Evolutionary conservation across 2,888 invertebrate genomes (phyloP), one percentile per base, ranked within the genome.

Genomic region (Coelopa pilipes): DNA sequence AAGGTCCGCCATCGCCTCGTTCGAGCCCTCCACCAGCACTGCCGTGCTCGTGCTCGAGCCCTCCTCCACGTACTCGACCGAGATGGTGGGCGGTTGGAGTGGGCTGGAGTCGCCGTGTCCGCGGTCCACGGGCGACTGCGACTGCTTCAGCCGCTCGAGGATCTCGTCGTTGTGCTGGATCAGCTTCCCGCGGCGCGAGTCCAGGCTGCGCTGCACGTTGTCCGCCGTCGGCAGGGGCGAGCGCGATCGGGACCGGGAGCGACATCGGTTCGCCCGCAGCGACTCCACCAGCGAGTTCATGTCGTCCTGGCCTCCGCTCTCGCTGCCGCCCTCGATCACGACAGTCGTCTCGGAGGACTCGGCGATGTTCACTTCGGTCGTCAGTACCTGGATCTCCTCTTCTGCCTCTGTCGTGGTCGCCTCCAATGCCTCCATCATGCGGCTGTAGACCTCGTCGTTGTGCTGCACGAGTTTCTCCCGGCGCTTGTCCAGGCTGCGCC

Each of bases 201-300:
- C 72, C 46, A 79, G 63, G 1, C 83, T 82, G n/a, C 80, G 80
- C 9, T 77, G 75, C 4, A 84, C 77, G 46, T 84, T 84, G 12
- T 79, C 81, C 1, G 82, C 67, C 0, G 82, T 82, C 19, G 83
- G 83, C 67, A 84, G 60, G 0, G 83, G 83, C 0, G 83, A 83
- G 0, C 80, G 79, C 1, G 82, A 80, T 9, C 78, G 78, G 1
- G 82, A 78, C 50, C 77, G 78, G 1, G 80, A 81, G 12, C 50
- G 46, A 2, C 73, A 65, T 13, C 82, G 82, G 49, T 84, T 79
- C 1, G 79, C 59, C 5, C 83, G 81, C 17, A 84, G 62, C 11
- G 82, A 79, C 59, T 82, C 80, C 9, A 83, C 81, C 0, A 84
- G 72, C 10, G 73, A 68, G 12, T 79, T 80, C 79, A 83, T 81